These are phyloP conservation scores for Lathamus discolor DNA, from an alignment of 2,113 vertebrate genomes.

Conservation along the genomic window DNA sequence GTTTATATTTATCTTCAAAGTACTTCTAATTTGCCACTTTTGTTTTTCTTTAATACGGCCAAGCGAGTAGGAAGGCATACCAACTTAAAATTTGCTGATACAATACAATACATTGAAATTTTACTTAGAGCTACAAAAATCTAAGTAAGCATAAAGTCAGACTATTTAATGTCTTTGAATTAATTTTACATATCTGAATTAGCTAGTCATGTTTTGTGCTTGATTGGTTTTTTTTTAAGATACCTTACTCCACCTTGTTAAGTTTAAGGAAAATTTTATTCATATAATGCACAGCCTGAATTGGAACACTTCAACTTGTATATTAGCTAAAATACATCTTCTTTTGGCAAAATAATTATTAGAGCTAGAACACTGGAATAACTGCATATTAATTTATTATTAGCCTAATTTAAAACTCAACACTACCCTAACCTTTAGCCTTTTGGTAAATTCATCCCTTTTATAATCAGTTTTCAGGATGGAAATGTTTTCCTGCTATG, in stretches of 20 bases:
- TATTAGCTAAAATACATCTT: neutral
- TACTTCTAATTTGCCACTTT: neutral
- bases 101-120: neutral
- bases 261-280: neutral
- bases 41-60: neutral
- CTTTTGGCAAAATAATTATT: neutral
- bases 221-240: neutral
- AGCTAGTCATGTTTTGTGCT: neutral
- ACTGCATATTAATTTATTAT: neutral
- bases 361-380: neutral
- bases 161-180: neutral
- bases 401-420: neutral
- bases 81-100: neutral
- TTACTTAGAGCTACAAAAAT: conserved; percentile 13
- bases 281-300: neutral
- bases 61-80: neutral
- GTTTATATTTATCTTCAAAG: neutral
- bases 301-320: neutral
- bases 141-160: neutral
- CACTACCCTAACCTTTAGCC: neutral
- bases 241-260: neutral
- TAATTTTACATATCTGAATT: neutral
- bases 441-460: neutral
- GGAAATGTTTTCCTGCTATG: neutral
- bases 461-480: neutral